Evolutionary conservation across 2,888 invertebrate species (phyloP), one percentile per base, ranked within the genome.

Genomic region (Diachrysia chrysitis): DNA sequence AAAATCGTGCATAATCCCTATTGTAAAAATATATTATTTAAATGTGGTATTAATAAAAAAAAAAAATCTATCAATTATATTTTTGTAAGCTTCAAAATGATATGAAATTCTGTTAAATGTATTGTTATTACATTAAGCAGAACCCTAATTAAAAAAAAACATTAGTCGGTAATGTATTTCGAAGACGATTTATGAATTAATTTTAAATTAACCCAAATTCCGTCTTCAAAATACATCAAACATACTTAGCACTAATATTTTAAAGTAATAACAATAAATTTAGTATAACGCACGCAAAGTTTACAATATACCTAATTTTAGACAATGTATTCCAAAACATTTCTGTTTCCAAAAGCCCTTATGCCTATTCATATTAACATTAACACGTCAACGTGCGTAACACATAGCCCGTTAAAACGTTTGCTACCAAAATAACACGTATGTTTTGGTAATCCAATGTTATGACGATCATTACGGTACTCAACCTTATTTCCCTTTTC

Each of bases 401-500:
- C 51, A 55, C 55, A 66, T 60, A 48, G 57, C 12, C 21, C 58
- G 5, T 51, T 66, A 53, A 67, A 64, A 68, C 63, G 53, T 73
- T 64, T 53, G 42, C 16, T 19, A 17, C 59, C 35, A 51, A 62
- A 77, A 78, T 78, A 75, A 61, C 74, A 58, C 19, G 21, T 51
- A 60, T 71, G 67, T 65, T 65, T 58, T 56, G 54, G 54, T 75
- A 58, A 61, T 61, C 57, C 63, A 64, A 76, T 64, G 46, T 72
- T 56, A 35, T 61, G n/a, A 55, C 42, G 64, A 63, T 72, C 63
- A 69, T 72, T 76, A 60, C 48, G 54, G 58, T 53, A 60, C 58
- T 65, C 60, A 69, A 19, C 64, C 51, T 66, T 62, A 69, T 68
- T 80, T 63, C 63, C 59, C 67, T 56, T 69, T 72, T 66, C 63